Percentiles rank a stretch among this genome's conserved stretches.
phyloP scores from a whole-genome alignment of 1,140 invertebrate genomes.

The Schlechtendalia chinensis region DNA sequence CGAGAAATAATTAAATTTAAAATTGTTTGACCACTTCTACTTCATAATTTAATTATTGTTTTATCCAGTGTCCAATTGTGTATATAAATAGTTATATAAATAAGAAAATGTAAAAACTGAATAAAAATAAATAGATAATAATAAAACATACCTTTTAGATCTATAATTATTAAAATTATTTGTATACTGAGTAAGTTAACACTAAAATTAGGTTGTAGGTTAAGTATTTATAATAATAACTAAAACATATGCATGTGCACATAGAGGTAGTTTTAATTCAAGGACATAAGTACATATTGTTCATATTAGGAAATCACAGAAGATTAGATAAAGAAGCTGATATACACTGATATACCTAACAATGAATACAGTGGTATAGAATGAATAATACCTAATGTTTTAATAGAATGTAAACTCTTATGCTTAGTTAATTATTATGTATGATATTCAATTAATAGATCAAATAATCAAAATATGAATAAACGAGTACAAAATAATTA shows the following conservation, averaged over 20 bases:
- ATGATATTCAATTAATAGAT: too few species aligned
- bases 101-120: neutral
- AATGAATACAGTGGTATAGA: too few species aligned
- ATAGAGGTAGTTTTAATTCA: constrained; percentile 1
- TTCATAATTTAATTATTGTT: neutral
- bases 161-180: neutral
- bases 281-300: neutral
- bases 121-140: neutral
- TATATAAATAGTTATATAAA: neutral
- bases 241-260: constrained; percentile 22
- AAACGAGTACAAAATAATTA: too few species aligned
- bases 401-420: too few species aligned
- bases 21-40: neutral
- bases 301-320: too few species aligned
- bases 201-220: neutral
- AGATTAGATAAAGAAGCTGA: too few species aligned
- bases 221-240: neutral
- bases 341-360: too few species aligned
- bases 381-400: too few species aligned
- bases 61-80: neutral
- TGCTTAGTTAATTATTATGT: too few species aligned
- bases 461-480: too few species aligned
- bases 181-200: neutral
- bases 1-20: neutral
- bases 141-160: neutral